A percentile compares a stretch with the other conserved stretches of the same genome.
Conservation (phyloP, 2,888 invertebrate species). For the Vanessa cardui region DNA sequence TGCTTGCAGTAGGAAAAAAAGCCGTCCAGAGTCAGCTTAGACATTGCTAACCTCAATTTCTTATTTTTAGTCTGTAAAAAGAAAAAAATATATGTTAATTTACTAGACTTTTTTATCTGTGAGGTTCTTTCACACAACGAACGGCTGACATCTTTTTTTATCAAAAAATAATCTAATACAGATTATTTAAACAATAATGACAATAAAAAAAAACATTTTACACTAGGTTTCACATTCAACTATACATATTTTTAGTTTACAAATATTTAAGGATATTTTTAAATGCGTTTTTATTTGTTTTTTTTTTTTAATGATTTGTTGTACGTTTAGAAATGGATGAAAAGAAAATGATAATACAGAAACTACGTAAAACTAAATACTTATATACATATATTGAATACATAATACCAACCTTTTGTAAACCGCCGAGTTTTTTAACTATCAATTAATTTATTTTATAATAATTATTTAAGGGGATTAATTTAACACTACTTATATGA, state of each 20-base stretch:
- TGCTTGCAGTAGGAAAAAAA: constrained; percentile 83
- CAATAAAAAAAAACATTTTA: too few species aligned
- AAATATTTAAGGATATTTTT: background rate
- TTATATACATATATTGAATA: constrained; percentile 2
- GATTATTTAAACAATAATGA: too few species aligned
- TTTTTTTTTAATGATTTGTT: background rate
- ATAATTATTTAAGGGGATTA: constrained; percentile 22
- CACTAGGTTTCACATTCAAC: background rate
- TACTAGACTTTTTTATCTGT: constrained; percentile 25
- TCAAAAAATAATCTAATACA: background rate
- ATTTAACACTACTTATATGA: constrained; percentile 72
- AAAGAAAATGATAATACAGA: constrained; percentile 25
- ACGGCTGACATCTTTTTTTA: constrained; percentile 36
- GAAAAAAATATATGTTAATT: constrained; percentile 64
- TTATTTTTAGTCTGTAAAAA: constrained; percentile 71
- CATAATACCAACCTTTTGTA: constrained; percentile 28
- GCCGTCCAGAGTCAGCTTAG: constrained; percentile 80
- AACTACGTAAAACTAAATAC: constrained; percentile 16
- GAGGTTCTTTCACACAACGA: constrained; percentile 35
- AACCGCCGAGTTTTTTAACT: constrained; percentile 8
- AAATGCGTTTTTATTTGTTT: background rate
- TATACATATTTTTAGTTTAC: background rate
- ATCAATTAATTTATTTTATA: background rate
- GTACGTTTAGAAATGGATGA: constrained; percentile 37
- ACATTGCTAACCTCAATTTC: constrained; percentile 68